Evolutionary conservation across 2,888 invertebrate species (phyloP).

Genomic region (Melinopterus prodromus): DNA sequence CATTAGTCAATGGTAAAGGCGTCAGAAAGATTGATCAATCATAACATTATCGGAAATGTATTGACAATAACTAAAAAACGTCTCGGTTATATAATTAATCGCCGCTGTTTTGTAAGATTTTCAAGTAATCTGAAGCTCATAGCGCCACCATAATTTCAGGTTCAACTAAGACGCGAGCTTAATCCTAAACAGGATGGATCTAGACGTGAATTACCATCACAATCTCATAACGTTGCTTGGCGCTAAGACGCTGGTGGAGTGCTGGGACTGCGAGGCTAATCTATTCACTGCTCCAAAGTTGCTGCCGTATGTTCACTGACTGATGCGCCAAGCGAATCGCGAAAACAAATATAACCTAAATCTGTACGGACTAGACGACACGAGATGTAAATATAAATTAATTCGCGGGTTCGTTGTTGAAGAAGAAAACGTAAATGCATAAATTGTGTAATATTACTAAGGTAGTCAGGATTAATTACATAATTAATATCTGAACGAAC

Average conservation of each 20-base stretch:
- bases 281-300: constrained; percentile 9
- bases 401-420: not conserved
- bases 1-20: no score
- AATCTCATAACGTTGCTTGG: constrained; percentile 27
- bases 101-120: constrained; percentile 13
- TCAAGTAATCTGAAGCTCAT: constrained; percentile 33
- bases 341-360: not conserved
- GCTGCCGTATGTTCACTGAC: not conserved
- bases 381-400: not conserved
- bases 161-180: constrained; percentile 34
- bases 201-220: constrained; percentile 32
- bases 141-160: constrained; percentile 32
- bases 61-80: no score
- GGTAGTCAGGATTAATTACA: not conserved
- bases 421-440: not conserved
- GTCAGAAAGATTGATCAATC: no score
- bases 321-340: not conserved
- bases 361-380: not conserved
- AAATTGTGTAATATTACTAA: not conserved
- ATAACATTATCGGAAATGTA: no score
- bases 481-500: no score
- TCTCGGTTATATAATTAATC: no score
- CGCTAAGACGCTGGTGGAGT: constrained; percentile 23
- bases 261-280: constrained; percentile 13
- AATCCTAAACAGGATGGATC: constrained; percentile 32